phyloP scores from a whole-genome alignment of 2,113 vertebrate genomes.

The Festucalex cinctus region DNA sequence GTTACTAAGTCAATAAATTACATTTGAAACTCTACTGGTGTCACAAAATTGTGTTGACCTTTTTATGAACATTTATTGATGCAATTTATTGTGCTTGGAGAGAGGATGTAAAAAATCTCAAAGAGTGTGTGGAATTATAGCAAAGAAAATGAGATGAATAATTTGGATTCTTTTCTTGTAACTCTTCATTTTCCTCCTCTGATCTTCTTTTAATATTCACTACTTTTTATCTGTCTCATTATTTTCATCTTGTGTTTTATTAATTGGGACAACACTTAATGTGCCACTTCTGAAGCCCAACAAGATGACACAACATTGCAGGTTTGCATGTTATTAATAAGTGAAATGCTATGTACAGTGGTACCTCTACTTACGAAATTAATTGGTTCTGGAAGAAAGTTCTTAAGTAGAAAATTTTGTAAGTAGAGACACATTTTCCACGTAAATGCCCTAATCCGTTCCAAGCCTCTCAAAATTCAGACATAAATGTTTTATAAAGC shows the following conservation, averaged over 20 bases:
- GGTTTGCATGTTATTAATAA: constrained; percentile 10
- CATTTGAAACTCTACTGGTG: too few relatives aligned
- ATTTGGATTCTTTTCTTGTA: constrained; percentile 22
- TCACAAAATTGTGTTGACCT: neutral
- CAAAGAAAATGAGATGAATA: neutral
- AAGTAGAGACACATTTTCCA: too few relatives aligned
- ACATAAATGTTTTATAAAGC: too few relatives aligned
- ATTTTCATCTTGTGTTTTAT: constrained; percentile 15
- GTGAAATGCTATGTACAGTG: too few relatives aligned
- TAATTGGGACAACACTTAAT: constrained; percentile 49
- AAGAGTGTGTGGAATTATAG: constrained; percentile 7
- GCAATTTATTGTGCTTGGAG: neutral
- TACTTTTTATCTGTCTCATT: constrained; percentile 12
- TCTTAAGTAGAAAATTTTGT: too few relatives aligned
- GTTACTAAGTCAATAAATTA: too few relatives aligned
- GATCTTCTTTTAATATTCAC: constrained; percentile 32
- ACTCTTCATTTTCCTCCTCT: constrained; percentile 10
- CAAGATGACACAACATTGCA: constrained; percentile 11
- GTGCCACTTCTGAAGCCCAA: constrained; percentile 31
- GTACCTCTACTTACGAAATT: too few relatives aligned
- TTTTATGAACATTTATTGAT: neutral
- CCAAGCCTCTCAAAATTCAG: too few relatives aligned
- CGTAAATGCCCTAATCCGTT: too few relatives aligned
- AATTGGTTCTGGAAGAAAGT: too few relatives aligned
- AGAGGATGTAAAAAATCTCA: constrained; percentile 1